Base-by-base conservation (phyloP, 1,140 invertebrate genomes). In the Drosophila asahinai region DNA sequence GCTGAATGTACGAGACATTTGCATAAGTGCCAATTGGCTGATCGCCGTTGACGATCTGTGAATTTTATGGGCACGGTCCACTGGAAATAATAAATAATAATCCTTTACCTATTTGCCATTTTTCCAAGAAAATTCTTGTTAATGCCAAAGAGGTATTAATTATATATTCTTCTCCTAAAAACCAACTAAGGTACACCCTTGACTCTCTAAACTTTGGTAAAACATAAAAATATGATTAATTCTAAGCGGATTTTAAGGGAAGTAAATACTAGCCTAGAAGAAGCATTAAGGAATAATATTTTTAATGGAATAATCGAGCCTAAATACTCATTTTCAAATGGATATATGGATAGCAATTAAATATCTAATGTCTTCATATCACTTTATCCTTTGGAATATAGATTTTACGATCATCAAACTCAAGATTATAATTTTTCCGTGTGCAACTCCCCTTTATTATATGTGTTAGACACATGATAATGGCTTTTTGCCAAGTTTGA, bases 401-500 rank as follows among this genome's bases (percentile, higher is more conserved):
- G 2, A 36, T 14, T 17, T 14, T 2, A 3, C 27, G 15, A 33
- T 19, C 17, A 52, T 33, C 15, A 17, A 40, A 17, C 43, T 9
- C 0, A 42, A 5, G 43, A 3, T 15, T 15, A 3, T 15, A 12
- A 27, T 22, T 65, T 70, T 49, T 66, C 14, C 19, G 30, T 48
- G 72, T 75, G 68, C 64, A 77, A 12, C 55, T 80, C 45, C 47
- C 43, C 66, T 70, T 45, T 75, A 64, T 64, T 84, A 48, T 77
- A 60, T 25, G 36, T 64, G 52, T 55, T 55, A 40, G 52, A 61
- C 84, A 84, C 70, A 84, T 89, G 81, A 89, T 84, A 87, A 86
- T 86, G 47, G 64, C 52, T 79, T 80, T 80, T 87, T 70, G 60
- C 80, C 75, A 89, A 84, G 52, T 87, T 83, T 87, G 84, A 89